These are phyloP conservation scores for Rhynchonycteris naso DNA, from an alignment of 2,797 vertebrate genomes.

Conservation along the genomic window DNA sequence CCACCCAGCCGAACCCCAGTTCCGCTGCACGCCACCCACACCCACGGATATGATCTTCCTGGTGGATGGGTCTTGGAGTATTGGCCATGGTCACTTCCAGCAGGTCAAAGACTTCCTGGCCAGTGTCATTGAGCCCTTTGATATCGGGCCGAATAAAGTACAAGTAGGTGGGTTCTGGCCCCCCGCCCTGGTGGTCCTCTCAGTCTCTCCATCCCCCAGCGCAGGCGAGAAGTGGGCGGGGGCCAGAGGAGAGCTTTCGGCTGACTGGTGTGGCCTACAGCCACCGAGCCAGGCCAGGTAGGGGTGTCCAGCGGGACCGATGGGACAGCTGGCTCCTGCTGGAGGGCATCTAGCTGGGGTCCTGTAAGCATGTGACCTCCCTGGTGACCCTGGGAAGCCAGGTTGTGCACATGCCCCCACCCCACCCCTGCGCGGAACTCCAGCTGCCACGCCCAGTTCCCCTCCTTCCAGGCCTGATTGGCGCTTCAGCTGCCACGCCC, in stretches of 20 bases:
- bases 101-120: slow-evolving; percentile 94
- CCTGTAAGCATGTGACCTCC: not conserved
- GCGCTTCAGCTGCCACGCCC: too few species aligned
- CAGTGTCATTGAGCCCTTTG: slow-evolving; percentile 91
- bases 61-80: slow-evolving; percentile 98
- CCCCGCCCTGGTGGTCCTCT: not conserved
- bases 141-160: slow-evolving; percentile 89
- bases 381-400: not conserved
- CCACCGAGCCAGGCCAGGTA: not conserved
- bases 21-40: slow-evolving; percentile 87
- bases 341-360: too few species aligned
- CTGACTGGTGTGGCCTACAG: not conserved
- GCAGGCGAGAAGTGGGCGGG: not conserved
- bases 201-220: not conserved
- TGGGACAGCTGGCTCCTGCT: not conserved
- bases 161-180: slow-evolving; percentile 90
- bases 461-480: too few species aligned
- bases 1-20: slow-evolving; percentile 83
- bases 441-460: too few species aligned
- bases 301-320: not conserved
- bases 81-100: slow-evolving; percentile 94
- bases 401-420: not conserved
- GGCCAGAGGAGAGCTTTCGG: not conserved
- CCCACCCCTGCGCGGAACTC: too few species aligned
- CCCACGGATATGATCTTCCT: slow-evolving; percentile 90